Evolutionary conservation across 2,888 invertebrate genomes (phyloP).

Genomic region (Minunthozetes semirufus): DNA sequence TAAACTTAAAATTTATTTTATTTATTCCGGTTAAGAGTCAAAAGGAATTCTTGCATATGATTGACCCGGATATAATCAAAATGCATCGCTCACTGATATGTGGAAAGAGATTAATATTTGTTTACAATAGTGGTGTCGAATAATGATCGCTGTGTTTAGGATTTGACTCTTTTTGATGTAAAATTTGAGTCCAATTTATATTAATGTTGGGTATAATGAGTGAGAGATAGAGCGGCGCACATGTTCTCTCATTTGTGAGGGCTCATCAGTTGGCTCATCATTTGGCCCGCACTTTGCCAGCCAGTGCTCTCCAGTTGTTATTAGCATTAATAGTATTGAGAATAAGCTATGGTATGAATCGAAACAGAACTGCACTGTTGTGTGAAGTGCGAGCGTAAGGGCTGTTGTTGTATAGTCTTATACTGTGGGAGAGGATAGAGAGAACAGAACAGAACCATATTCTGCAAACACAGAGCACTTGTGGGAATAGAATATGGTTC

Average conservation of each 20-base stretch:
- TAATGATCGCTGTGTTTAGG: background rate
- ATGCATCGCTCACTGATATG: too few relatives aligned
- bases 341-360: background rate
- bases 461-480: slow-evolving; percentile 23
- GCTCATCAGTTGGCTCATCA: slow-evolving; percentile 19
- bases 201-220: background rate
- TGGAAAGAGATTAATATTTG: too few relatives aligned
- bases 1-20: too few relatives aligned
- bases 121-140: too few relatives aligned
- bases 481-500: slow-evolving; percentile 26
- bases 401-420: background rate
- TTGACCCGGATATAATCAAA: too few relatives aligned
- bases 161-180: background rate
- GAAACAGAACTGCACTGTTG: background rate
- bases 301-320: background rate
- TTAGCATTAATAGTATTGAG: slow-evolving; percentile 6
- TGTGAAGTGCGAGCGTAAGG: background rate
- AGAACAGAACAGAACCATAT: background rate
- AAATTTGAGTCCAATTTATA: background rate
- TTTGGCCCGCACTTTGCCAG: slow-evolving; percentile 22
- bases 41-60: too few relatives aligned
- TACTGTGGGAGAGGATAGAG: background rate
- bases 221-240: slow-evolving; percentile 9
- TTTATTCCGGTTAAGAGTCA: too few relatives aligned
- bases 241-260: slow-evolving; percentile 19